Percentiles rank a stretch among this genome's conserved stretches.
phyloP scores from a whole-genome alignment of 2,888 invertebrate species.

The Drosophila mulleri region DNA sequence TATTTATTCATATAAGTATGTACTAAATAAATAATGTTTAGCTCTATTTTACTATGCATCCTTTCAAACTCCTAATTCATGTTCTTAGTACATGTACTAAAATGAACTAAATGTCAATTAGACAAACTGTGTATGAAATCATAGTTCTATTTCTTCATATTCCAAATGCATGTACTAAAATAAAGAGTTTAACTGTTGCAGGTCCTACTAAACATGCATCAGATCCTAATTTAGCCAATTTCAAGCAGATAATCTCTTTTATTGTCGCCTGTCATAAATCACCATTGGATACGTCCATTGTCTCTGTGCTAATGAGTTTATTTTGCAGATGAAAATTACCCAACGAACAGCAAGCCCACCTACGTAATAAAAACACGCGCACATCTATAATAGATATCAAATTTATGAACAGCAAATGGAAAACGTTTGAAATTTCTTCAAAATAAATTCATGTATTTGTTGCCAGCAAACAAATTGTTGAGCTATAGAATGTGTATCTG shows the following conservation, averaged over 20 bases:
- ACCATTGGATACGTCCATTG: neutral
- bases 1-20: neutral
- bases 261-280: slow-evolving; percentile 17
- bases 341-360: slow-evolving; percentile 42
- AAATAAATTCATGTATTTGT: slow-evolving; percentile 36
- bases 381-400: slow-evolving; percentile 5
- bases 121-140: neutral
- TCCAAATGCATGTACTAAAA: neutral
- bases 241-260: neutral
- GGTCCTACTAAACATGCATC: neutral
- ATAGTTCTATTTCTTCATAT: neutral
- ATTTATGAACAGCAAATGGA: slow-evolving; percentile 30
- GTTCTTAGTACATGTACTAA: neutral
- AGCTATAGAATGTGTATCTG: slow-evolving; percentile 68
- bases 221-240: neutral
- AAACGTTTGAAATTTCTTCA: slow-evolving; percentile 26
- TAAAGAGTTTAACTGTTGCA: neutral
- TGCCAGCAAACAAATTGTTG: slow-evolving; percentile 46
- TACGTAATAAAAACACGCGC: slow-evolving; percentile 41
- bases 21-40: neutral
- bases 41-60: neutral
- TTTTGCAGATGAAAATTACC: slow-evolving; percentile 56
- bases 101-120: neutral
- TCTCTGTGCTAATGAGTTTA: slow-evolving; percentile 8
- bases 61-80: neutral